phyloP scores from a whole-genome alignment of 2,797 vertebrate genomes.

The Leptoclinus maculatus region DNA sequence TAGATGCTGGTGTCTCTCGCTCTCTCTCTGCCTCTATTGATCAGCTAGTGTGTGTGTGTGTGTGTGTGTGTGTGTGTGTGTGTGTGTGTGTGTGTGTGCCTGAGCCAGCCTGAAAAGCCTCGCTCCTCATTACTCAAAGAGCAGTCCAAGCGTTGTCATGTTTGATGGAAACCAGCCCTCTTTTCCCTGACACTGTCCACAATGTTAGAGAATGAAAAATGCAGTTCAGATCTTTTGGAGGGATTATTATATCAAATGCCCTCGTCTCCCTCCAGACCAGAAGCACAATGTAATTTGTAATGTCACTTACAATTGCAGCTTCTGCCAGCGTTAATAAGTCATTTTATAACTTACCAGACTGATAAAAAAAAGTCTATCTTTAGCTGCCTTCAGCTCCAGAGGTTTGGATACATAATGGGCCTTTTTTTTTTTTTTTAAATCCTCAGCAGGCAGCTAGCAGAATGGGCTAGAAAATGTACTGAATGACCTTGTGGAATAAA shows the following conservation, averaged over 20 bases:
- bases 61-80: too few species aligned
- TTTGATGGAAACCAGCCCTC: conserved; percentile 58
- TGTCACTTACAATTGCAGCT: conserved; percentile 55
- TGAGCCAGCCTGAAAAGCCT: conserved; percentile 39
- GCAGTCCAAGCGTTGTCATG: conserved; percentile 45
- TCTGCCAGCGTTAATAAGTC: conserved; percentile 60
- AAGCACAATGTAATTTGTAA: conserved; percentile 55
- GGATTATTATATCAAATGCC: conserved; percentile 60
- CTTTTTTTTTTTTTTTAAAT: conserved; percentile 29
- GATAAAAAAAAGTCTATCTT: conserved; percentile 63
- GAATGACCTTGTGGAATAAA: conserved; percentile 42
- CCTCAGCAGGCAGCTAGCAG: conserved; percentile 23
- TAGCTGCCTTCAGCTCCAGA: conserved; percentile 53
- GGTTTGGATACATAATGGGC: conserved; percentile 50
- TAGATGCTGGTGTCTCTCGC: conserved; percentile 60
- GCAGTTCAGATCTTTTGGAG: conserved; percentile 39
- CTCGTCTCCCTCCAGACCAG: conserved; percentile 39
- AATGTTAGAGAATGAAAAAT: conserved; percentile 54
- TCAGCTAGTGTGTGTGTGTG: conserved; percentile 53
- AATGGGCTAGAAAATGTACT: conserved; percentile 18
- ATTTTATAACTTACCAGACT: conserved; percentile 63
- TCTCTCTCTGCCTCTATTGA: conserved; percentile 67
- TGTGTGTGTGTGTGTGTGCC: conserved; percentile 7
- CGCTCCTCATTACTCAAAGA: conserved; percentile 63
- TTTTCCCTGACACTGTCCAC: conserved; percentile 30